Evolutionary conservation across 2,888 invertebrate genomes (phyloP).

Genomic region (Meganola albula): DNA sequence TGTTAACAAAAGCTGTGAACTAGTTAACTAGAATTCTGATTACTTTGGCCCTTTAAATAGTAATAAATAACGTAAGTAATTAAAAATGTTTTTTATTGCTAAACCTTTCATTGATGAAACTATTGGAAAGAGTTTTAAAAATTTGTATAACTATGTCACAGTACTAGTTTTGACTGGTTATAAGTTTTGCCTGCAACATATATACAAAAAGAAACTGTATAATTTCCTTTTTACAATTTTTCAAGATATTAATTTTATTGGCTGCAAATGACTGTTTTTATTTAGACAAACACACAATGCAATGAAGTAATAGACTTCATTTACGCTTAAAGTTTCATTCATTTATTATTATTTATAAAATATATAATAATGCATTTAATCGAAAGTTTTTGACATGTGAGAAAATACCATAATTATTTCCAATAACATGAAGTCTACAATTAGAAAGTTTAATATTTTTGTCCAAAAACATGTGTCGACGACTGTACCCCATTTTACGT

Average conservation of each 20-base stretch:
- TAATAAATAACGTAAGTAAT: constrained; percentile 9
- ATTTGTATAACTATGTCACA: constrained; percentile 7
- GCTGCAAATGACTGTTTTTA: constrained; percentile 8
- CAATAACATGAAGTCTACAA: constrained; percentile 8
- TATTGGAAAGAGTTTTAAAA: constrained; percentile 7
- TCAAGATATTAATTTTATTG: constrained; percentile 9
- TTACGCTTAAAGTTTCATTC: constrained; percentile 7
- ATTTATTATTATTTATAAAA: constrained; percentile 3
- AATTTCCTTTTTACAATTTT: constrained; percentile 9
- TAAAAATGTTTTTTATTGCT: constrained; percentile 4
- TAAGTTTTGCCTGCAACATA: constrained; percentile 7
- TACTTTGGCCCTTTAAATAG: constrained; percentile 9
- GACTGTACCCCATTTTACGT: constrained; percentile 8
- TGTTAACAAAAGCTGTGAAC: constrained; percentile 10
- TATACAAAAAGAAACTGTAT: constrained; percentile 8
- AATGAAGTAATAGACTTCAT: constrained; percentile 7
- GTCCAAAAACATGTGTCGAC: constrained; percentile 8
- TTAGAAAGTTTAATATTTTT: constrained; percentile 8
- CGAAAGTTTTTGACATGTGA: constrained; percentile 7
- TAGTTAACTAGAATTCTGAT: constrained; percentile 10
- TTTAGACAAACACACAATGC: constrained; percentile 5
- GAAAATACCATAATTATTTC: constrained; percentile 8
- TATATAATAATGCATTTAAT: constrained; percentile 3
- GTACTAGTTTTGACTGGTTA: constrained; percentile 9
- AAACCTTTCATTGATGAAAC: constrained; percentile 7